Evolutionary conservation across 2,797 vertebrate genomes (phyloP).

Genomic region (Anguilla marmorata): DNA sequence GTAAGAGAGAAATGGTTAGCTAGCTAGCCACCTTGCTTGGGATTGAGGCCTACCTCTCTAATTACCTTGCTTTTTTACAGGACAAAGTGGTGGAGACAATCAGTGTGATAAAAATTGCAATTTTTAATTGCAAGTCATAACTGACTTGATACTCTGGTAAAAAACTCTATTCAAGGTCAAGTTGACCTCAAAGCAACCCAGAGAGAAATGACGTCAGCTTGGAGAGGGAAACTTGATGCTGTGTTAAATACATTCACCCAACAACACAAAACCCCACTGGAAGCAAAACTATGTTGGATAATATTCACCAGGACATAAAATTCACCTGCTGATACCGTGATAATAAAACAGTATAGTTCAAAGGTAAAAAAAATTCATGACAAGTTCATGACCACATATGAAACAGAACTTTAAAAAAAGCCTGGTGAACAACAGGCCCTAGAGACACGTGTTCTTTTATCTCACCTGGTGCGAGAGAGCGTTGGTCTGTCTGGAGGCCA

Average conservation of each 20-base stretch:
- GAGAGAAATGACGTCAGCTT: background rate
- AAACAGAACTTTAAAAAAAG: background rate
- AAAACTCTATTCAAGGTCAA: background rate
- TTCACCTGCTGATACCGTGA: background rate
- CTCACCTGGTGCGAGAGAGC: conserved; percentile 97
- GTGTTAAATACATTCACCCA: background rate
- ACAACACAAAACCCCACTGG: background rate
- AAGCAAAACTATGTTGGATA: background rate
- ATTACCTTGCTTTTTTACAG: background rate
- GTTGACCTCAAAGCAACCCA: background rate
- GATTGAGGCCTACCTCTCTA: background rate
- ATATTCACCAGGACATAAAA: background rate
- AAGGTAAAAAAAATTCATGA: background rate
- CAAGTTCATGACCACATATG: background rate
- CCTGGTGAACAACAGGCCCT: background rate
- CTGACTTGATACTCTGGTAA: background rate
- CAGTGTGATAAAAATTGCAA: background rate
- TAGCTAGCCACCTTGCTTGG: background rate
- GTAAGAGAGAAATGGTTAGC: background rate
- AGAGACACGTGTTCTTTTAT: background rate
- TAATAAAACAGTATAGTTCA: background rate
- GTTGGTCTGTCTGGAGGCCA: conserved; percentile 93
- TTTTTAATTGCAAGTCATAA: background rate
- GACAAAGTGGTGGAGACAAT: background rate
- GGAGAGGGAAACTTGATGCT: background rate